Base-by-base conservation (phyloP, 2,797 vertebrate species). In the Bradypodion pumilum region DNA sequence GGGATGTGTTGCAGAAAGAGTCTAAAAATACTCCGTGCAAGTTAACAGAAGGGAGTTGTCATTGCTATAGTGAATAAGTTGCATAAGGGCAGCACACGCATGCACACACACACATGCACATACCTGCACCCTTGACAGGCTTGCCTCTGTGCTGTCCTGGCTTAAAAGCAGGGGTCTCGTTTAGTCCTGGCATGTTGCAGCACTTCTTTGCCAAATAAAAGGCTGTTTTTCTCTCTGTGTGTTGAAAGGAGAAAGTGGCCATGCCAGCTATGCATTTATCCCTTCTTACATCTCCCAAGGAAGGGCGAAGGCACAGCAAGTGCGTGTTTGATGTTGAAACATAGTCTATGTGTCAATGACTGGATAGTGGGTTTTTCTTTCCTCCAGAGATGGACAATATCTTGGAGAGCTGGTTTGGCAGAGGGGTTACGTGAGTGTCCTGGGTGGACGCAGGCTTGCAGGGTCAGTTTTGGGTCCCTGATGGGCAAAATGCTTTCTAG, bases 11-110 rank as follows among this genome's bases (percentile, higher is more conserved):
- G 85, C 29, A 83, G 86, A 88, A 81, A 8, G 5, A 78, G 56
- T 87, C 72, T 88, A 92, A 91, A 93, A 93, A 92, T 91, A 90
- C 40, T n/a, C 86, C 1, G 76, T 21, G 75, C 87, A 60, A 49
- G 75, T 90, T 85, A 16, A 0, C 78, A 44, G 0, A 0, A 60
- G 23, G 77, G 79, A 84, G 79, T 40, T 85, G 86, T 70, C 74
- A 76, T 86, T 72, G 82, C 37, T 2, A 2, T 59, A 1, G 60
- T 78, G 32, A 19, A 37, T 27, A 1, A 9, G 23, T 70, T 9
- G 69, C 21, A 5, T 29, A 35, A 74, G 42, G 23, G n/a, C n/a
- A 63, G 42, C 59, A 0, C 8, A 10, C 4, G 29, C 62, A n/a
- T n/a, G n/a, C n/a, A n/a, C n/a, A n/a, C n/a, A n/a, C n/a, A n/a